phyloP scores from a whole-genome alignment of 2,797 vertebrate species.

The Mallotus villosus region DNA sequence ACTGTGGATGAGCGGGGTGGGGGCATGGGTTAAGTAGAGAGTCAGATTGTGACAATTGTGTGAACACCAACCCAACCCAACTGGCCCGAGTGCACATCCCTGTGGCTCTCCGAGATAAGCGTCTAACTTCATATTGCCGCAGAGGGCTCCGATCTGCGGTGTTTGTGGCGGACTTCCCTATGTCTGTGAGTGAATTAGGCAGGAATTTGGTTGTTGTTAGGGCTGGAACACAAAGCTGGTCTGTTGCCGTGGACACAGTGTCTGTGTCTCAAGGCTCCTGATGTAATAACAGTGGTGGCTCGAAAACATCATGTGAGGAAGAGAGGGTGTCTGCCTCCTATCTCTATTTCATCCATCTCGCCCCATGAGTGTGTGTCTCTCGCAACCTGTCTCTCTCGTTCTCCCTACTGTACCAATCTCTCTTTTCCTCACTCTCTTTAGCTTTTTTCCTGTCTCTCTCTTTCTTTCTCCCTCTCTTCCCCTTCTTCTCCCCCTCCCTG shows the following conservation, averaged over 20 bases:
- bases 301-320: slow-evolving; percentile 47
- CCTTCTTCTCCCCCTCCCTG: slow-evolving; percentile 16
- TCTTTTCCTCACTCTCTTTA: not conserved
- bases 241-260: slow-evolving; percentile 69
- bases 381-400: not conserved
- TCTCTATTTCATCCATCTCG: slow-evolving; percentile 8
- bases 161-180: slow-evolving; percentile 24
- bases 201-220: slow-evolving; percentile 44
- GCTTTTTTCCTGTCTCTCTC: slow-evolving; percentile 6
- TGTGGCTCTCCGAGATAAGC: no score
- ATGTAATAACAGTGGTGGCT: slow-evolving; percentile 57
- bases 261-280: slow-evolving; percentile 59
- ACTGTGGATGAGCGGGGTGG: not conserved
- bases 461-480: slow-evolving; percentile 10
- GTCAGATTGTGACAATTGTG: not conserved
- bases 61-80: no score
- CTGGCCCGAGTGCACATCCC: no score
- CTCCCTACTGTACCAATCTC: not conserved
- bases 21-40: not conserved
- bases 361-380: slow-evolving; percentile 22
- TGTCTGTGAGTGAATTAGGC: slow-evolving; percentile 28
- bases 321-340: not conserved
- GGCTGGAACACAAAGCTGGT: slow-evolving; percentile 44
- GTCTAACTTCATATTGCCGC: no score
- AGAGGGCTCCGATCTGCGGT: not conserved